These are phyloP conservation scores for Tragelaphus eurycerus DNA, from an alignment of 2,797 vertebrate species.

Conservation along the genomic window DNA sequence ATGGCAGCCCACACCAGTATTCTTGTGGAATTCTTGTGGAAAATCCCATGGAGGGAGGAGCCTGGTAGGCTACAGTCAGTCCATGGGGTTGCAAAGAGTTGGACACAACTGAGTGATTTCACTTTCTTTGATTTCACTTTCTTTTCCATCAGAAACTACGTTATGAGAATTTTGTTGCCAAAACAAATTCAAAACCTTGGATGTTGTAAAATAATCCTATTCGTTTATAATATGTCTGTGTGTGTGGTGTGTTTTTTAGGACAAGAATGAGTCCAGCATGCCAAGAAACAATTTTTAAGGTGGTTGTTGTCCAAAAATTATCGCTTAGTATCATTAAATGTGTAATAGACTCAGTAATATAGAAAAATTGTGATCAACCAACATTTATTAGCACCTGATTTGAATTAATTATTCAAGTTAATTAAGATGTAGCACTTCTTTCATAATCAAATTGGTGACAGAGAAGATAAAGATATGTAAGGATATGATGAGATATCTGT, in stretches of 20 bases:
- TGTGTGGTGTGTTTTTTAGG: constrained; percentile 28
- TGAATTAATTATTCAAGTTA: not conserved
- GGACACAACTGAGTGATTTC: not conserved
- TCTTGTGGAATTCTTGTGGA: not conserved
- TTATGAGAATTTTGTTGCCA: constrained; percentile 68
- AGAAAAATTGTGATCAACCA: not conserved
- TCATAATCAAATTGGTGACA: not conserved
- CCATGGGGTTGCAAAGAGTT: not conserved
- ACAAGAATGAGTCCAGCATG: constrained; percentile 49
- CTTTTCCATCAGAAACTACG: not conserved
- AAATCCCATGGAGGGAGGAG: not conserved
- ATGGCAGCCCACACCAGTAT: not conserved
- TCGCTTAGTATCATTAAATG: not conserved
- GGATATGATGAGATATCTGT: not conserved
- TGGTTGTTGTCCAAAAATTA: constrained; percentile 46
- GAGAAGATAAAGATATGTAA: not conserved
- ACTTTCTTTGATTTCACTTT: not conserved
- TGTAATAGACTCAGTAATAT: not conserved
- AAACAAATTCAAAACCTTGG: constrained; percentile 62
- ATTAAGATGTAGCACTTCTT: not conserved
- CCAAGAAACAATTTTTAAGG: constrained; percentile 51
- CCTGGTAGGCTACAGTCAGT: not conserved
- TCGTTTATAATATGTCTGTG: constrained; percentile 16
- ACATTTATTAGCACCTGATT: not conserved
- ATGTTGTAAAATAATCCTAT: constrained; percentile 69